A percentile compares a stretch with the other conserved stretches of the same genome.
phyloP scores from a whole-genome alignment of 1,140 invertebrate species.

The Caerostris darwini region DNA sequence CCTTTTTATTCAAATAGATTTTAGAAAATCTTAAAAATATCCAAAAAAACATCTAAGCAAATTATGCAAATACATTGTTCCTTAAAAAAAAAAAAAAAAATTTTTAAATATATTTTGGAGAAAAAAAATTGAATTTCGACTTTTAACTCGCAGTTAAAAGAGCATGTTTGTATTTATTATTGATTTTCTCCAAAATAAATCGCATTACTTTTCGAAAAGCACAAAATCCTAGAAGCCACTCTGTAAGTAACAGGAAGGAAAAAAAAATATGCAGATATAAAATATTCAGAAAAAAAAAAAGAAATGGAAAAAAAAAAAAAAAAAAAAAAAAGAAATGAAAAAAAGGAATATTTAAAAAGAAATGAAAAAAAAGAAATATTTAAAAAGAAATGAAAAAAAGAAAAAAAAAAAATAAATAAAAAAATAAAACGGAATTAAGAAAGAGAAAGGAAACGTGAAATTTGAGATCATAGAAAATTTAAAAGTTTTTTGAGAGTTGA shows the following conservation, averaged over 20 bases:
- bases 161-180: no score
- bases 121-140: no score
- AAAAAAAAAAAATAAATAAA: no score
- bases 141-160: no score
- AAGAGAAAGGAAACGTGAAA: background rate
- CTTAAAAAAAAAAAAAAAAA: no score
- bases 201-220: background rate
- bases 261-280: background rate
- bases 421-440: background rate
- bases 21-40: no score
- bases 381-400: background rate
- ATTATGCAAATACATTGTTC: no score
- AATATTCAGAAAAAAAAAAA: background rate
- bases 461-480: background rate
- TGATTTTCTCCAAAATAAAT: no score
- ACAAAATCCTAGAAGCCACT: background rate
- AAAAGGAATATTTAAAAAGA: background rate
- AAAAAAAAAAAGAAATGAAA: background rate
- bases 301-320: no score
- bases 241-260: background rate
- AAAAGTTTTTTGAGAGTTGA: background rate
- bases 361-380: background rate
- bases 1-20: no score
- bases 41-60: no score
- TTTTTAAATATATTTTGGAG: no score